Conservation (phyloP, 2,888 invertebrate genomes). For the Drosophila tanythrix region DNA sequence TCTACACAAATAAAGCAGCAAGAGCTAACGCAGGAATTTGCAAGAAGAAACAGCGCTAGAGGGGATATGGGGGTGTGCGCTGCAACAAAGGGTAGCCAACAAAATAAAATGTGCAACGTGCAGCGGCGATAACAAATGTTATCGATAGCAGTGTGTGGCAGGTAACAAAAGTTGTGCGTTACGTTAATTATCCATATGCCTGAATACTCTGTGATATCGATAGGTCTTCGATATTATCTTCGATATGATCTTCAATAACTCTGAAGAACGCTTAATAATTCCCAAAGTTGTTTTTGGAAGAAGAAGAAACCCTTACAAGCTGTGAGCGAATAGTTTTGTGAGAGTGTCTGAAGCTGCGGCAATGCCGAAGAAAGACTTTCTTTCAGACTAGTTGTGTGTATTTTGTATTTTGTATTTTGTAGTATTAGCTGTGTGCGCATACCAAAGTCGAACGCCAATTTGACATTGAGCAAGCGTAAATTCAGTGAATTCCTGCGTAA, state of each 20-base stretch:
- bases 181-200: neutral
- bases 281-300: neutral
- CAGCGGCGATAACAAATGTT: constrained; percentile 59
- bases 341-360: constrained; percentile 4
- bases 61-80: constrained; percentile 7
- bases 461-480: constrained; percentile 78
- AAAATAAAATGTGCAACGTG: constrained; percentile 39
- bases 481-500: constrained; percentile 69
- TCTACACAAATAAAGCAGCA: constrained; percentile 38
- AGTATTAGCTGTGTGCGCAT: constrained; percentile 52
- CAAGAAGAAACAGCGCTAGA: constrained; percentile 7
- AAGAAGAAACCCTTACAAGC: neutral
- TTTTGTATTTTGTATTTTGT: neutral
- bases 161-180: constrained; percentile 6
- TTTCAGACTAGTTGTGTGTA: neutral
- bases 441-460: constrained; percentile 77
- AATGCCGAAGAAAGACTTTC: neutral
- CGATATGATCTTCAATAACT: neutral
- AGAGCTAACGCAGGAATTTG: constrained; percentile 52
- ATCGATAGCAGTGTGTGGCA: constrained; percentile 72
- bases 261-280: neutral
- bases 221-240: no score
- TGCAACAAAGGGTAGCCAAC: constrained; percentile 40
- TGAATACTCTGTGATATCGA: neutral
- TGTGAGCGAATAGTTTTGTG: neutral